A percentile compares a stretch with the other conserved stretches of the same genome.
These are phyloP conservation scores for Coremacera marginata DNA, from an alignment of 2,888 invertebrate genomes.

Conservation along the genomic window DNA sequence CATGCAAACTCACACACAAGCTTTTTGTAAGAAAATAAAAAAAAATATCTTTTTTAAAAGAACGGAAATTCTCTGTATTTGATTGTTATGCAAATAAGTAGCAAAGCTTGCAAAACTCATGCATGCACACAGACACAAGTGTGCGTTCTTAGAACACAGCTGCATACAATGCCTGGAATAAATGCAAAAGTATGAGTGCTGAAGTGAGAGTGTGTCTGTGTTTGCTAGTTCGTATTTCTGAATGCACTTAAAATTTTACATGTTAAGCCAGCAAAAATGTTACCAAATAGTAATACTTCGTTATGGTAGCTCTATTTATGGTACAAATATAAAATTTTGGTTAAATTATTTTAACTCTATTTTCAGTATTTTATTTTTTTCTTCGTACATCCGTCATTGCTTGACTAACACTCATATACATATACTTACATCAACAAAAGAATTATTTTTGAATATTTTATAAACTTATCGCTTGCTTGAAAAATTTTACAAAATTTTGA, in stretches of 20 bases:
- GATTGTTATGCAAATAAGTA: constrained; percentile 28
- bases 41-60: not conserved
- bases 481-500: too few relatives aligned
- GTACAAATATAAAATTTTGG: not conserved
- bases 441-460: too few relatives aligned
- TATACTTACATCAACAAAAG: too few relatives aligned
- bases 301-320: not conserved
- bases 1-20: constrained; percentile 12
- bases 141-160: not conserved
- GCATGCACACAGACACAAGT: not conserved
- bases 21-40: not conserved
- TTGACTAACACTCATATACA: too few relatives aligned
- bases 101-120: not conserved
- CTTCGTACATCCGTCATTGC: not conserved
- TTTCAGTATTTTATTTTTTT: not conserved
- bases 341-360: not conserved
- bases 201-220: not conserved
- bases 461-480: too few relatives aligned
- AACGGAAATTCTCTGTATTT: constrained; percentile 25
- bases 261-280: not conserved
- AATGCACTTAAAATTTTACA: constrained; percentile 8
- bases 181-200: not conserved
- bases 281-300: not conserved
- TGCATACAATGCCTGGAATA: not conserved
- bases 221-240: not conserved